These are phyloP conservation scores for Turnix velox DNA, from an alignment of 2,113 vertebrate genomes.

Conservation along the genomic window DNA sequence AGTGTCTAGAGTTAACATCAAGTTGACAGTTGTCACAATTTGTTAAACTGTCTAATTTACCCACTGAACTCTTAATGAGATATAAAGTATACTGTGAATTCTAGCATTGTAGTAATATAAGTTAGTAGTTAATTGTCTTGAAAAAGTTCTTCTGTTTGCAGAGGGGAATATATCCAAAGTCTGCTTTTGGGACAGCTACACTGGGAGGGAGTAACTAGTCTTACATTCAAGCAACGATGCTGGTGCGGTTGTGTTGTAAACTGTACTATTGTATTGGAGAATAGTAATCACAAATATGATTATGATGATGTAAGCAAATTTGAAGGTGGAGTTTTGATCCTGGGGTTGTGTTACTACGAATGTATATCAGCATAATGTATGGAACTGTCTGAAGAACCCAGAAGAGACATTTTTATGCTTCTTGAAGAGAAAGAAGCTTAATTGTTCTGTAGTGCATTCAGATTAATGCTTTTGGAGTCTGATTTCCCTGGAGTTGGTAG, in stretches of 20 bases:
- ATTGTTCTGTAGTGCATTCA: neutral
- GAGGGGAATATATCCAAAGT: neutral
- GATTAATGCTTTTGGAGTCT: neutral
- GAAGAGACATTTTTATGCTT: neutral
- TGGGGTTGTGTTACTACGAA: neutral
- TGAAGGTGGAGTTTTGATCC: neutral
- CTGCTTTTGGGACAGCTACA: neutral
- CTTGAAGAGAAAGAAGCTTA: neutral
- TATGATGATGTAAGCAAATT: neutral
- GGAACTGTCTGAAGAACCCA: neutral
- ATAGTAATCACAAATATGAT: neutral
- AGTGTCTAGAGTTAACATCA: neutral
- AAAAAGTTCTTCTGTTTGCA: neutral
- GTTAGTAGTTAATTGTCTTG: neutral
- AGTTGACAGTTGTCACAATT: neutral
- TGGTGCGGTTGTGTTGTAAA: neutral
- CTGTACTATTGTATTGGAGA: neutral
- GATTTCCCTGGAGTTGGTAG: neutral
- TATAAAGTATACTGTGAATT: neutral
- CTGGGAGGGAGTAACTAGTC: neutral
- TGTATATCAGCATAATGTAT: neutral
- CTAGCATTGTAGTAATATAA: neutral
- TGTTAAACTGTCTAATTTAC: neutral
- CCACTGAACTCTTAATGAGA: neutral
- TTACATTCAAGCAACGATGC: rapidly evolving